Base-by-base conservation (phyloP, 1,140 invertebrate species). In the Nylanderia fulva region DNA sequence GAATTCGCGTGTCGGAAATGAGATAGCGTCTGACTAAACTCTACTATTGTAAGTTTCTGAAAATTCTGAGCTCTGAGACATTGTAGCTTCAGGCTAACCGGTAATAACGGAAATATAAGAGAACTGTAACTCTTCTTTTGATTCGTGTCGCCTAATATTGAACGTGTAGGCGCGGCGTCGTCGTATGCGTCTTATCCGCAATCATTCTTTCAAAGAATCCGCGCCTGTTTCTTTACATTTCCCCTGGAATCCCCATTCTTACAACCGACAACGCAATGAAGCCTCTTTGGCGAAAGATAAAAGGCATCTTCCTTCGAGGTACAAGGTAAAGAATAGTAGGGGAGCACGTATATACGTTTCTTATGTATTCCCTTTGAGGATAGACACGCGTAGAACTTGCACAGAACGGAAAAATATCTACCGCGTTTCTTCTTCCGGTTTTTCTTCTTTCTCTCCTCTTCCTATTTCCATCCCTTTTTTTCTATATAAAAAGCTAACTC, bases 321-420 rank as follows among this genome's bases (percentile, higher is more conserved):
- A 74, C 60, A 72, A 61, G 36, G 48, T 45, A 63, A 88, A 89
- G 87, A 89, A 88, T 89, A 79, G 84, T 74, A 82, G 54, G 74
- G 74, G 60, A 54, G 15, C 45, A 33, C n/a, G 9, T 66, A 64
- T 42, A 54, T 79, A 64, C 11, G n/a, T 68, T 54, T 84, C 69
- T 82, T 72, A 29, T 75, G 76, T 86, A 77, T 86, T 79, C 72
- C 87, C 88, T 89, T 89, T 86, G 84, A 86, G 33, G 45, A 84
- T 66, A 36, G 29, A 48, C 33, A 88, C 86, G 69, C 69, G 80
- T 85, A 89, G 64, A 54, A 48, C 42, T 9, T 60, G 33, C 13
- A 42, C 52, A 61, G 39, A 74, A 71, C 48, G 54, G 68, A 48
- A 72, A 86, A 89, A 84, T 84, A 77, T 84, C 74, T 29, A 58